Evolutionary conservation across 53 echinoderm and acorn worm genomes (phyloP), one percentile per base, ranked within the genome.

Genomic region (Antedon mediterranea): DNA sequence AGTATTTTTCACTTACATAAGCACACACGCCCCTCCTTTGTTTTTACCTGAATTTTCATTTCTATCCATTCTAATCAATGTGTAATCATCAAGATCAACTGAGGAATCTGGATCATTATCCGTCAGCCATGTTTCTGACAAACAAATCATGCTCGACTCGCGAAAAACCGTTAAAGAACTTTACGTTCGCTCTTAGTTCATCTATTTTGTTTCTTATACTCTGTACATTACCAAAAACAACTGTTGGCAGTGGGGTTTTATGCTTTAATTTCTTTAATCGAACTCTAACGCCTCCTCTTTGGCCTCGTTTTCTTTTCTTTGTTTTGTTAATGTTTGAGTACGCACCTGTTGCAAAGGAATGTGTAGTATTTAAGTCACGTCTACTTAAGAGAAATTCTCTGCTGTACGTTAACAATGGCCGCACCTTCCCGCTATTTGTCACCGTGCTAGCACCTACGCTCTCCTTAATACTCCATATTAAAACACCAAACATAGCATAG

Each of bases 1-100:
- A 42, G 31, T 77, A 77, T 43, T 43, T 41, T 77, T 77, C 78
- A 4, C 43, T 41, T 30, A 77, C 32, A 42, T 42, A 77, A 9
- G 6, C 43, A 42, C 78, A 77, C 3, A 42, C 78, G 26, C 43
- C 78, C 29, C 78, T 3, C 23, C 78, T 32, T 76, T 76, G 31
- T 31, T 75, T 30, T 75, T 75, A 26, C 75, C 75, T 28, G 78
- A 78, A 29, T 78, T 31, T 26, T 71, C 41, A 32, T 71, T 79
- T 31, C 79, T 71, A 30, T 79, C 79, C 79, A 31, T 33, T 44
- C 79, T 79, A 32, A 71, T 26, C 72, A 79, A 33, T 28, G 79
- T 79, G 72, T 79, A 79, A 13, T 72, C 32, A 1, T 79, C 72
- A 71, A 79, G 15, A 33, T 79, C 72, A 20, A 71, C 72, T 34